Evolutionary conservation across 2,113 vertebrate species (phyloP).

Genomic region (Eudorcas thomsonii): DNA sequence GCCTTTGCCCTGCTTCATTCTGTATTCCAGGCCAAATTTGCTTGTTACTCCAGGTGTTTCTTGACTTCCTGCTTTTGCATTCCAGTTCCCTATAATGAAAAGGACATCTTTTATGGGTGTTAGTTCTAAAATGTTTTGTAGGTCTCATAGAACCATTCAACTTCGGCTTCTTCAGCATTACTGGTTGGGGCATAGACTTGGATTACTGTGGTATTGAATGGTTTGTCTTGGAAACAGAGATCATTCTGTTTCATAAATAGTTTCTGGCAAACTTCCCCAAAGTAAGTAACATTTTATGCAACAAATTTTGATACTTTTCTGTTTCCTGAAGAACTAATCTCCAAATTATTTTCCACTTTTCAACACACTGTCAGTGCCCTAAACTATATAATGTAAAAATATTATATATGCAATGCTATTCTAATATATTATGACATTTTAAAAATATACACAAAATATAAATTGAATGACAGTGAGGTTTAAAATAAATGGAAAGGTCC

Average conservation of each 20-base stretch:
- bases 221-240: too few relatives aligned
- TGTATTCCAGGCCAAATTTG: too few relatives aligned
- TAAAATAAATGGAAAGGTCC: not conserved
- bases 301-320: not conserved
- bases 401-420: not conserved
- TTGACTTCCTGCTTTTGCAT: too few relatives aligned
- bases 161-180: too few relatives aligned
- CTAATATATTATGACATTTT: not conserved
- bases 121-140: too few relatives aligned
- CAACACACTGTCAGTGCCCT: not conserved
- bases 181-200: too few relatives aligned
- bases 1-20: too few relatives aligned
- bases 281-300: not conserved
- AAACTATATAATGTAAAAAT: not conserved
- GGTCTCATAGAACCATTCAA: too few relatives aligned
- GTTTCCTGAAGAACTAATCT: not conserved
- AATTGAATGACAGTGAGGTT: not conserved
- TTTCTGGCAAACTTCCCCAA: not conserved
- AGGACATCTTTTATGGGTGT: too few relatives aligned
- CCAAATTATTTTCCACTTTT: not conserved
- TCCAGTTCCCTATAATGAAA: too few relatives aligned
- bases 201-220: too few relatives aligned
- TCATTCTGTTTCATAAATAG: not conserved
- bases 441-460: not conserved
- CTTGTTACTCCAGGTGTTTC: too few relatives aligned